phyloP scores from a whole-genome alignment of 2,797 vertebrate genomes.

The Rhinichthys osculus region DNA sequence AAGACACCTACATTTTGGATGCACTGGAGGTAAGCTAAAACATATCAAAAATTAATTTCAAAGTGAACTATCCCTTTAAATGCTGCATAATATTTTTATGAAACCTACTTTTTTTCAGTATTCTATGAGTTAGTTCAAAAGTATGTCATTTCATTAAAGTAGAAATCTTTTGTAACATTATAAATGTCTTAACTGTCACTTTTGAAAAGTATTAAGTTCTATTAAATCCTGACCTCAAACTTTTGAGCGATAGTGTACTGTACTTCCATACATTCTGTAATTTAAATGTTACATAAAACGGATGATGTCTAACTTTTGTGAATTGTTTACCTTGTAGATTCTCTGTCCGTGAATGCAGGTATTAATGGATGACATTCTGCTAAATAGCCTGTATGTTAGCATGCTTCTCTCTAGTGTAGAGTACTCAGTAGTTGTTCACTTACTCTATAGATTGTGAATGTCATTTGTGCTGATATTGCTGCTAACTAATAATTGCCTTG shows the following conservation, averaged over 20 bases:
- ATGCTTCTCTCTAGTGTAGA: not conserved
- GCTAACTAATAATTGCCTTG: conserved; percentile 1
- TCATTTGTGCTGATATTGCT: not conserved
- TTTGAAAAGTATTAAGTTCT: not conserved
- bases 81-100: not conserved
- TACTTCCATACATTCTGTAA: not conserved
- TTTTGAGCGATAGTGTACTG: not conserved
- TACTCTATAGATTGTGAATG: not conserved
- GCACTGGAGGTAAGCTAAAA: too few relatives aligned
- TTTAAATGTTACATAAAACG: not conserved
- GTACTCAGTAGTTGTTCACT: not conserved
- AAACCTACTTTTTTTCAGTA: not conserved
- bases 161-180: not conserved
- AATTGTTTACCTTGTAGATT: conserved; percentile 18
- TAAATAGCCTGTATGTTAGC: not conserved
- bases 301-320: not conserved
- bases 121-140: not conserved
- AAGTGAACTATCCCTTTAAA: too few relatives aligned
- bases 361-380: conserved; percentile 1
- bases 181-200: not conserved
- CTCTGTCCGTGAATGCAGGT: conserved; percentile 14
- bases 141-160: not conserved
- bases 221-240: not conserved
- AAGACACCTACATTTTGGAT: too few relatives aligned
- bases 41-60: too few relatives aligned